A percentile compares a stretch with the other conserved stretches of the same genome.
Evolutionary conservation across 2,888 invertebrate genomes (phyloP).

Genomic region (Protodeltote pygarga): DNA sequence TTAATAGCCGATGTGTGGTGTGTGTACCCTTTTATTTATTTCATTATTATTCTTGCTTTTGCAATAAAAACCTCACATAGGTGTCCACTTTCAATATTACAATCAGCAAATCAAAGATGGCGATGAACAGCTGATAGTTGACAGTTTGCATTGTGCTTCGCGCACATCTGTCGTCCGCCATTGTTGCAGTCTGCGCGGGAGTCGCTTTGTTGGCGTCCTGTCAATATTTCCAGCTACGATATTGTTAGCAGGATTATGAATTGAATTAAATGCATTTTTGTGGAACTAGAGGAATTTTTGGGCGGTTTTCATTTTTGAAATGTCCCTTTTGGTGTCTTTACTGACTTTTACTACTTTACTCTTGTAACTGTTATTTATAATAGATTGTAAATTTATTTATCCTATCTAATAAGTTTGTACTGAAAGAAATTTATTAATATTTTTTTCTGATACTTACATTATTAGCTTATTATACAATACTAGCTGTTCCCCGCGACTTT

Average conservation of each 20-base stretch:
- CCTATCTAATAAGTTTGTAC: too few species aligned
- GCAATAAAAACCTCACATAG: slow-evolving; percentile 19
- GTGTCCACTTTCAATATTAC: slow-evolving; percentile 32
- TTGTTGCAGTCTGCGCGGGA: slow-evolving; percentile 50
- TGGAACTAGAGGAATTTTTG: background rate
- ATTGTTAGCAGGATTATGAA: slow-evolving; percentile 35
- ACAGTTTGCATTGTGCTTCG: slow-evolving; percentile 47
- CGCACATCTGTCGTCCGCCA: slow-evolving; percentile 57
- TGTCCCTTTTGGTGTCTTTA: too few species aligned
- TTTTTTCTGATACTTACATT: too few species aligned
- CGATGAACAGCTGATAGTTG: slow-evolving; percentile 56
- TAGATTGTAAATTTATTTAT: too few species aligned
- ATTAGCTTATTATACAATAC: too few species aligned
- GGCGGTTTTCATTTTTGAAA: slow-evolving; percentile 1
- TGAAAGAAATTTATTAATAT: too few species aligned
- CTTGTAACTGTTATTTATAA: too few species aligned
- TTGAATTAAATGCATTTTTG: background rate
- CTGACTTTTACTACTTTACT: too few species aligned
- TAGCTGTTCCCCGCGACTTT: too few species aligned
- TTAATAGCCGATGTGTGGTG: background rate
- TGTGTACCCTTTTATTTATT: slow-evolving; percentile 7
- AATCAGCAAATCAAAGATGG: slow-evolving; percentile 41
- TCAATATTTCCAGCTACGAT: slow-evolving; percentile 29
- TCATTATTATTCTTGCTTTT: slow-evolving; percentile 1
- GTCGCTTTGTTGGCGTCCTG: slow-evolving; percentile 33